phyloP scores from a whole-genome alignment of 2,888 invertebrate species.

The Cyrtodaria siliqua region DNA sequence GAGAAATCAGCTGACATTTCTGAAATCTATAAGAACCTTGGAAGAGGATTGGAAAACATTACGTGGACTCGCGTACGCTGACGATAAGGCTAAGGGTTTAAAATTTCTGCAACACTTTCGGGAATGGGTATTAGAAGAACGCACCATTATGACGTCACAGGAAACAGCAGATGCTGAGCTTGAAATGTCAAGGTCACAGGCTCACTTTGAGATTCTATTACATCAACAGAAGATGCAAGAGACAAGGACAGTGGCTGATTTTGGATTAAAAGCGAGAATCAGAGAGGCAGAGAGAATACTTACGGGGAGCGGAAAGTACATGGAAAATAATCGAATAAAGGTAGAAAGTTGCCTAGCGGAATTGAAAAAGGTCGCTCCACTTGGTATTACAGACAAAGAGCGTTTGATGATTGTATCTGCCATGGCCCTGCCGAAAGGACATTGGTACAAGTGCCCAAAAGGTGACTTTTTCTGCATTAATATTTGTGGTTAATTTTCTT shows the following conservation, averaged over 20 bases:
- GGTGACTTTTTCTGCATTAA: too few species aligned
- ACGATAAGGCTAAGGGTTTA: conserved; percentile 20
- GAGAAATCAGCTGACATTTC: neutral
- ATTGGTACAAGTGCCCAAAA: conserved; percentile 91
- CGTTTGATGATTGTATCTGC: conserved; percentile 88
- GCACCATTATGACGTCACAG: conserved; percentile 62
- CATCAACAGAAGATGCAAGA: conserved; percentile 28
- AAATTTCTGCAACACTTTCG: conserved; percentile 26
- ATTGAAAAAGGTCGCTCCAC: neutral
- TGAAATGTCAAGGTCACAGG: conserved; percentile 62
- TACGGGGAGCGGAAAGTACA: neutral
- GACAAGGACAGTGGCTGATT: conserved; percentile 12
- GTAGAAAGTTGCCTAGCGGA: neutral
- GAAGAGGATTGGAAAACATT: neutral
- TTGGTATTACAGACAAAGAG: conserved; percentile 86
- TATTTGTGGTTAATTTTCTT: too few species aligned
- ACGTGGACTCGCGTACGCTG: neutral
- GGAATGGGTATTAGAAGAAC: conserved; percentile 45
- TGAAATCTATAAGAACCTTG: neutral
- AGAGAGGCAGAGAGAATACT: conserved; percentile 1
- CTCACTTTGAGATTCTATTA: conserved; percentile 35
- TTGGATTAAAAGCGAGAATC: conserved; percentile 16
- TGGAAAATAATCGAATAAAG: neutral
- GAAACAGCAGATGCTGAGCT: conserved; percentile 62
- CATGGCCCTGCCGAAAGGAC: conserved; percentile 88